These are phyloP conservation scores for Ethmia dodecea DNA, from an alignment of 2,888 invertebrate genomes.

Conservation along the genomic window DNA sequence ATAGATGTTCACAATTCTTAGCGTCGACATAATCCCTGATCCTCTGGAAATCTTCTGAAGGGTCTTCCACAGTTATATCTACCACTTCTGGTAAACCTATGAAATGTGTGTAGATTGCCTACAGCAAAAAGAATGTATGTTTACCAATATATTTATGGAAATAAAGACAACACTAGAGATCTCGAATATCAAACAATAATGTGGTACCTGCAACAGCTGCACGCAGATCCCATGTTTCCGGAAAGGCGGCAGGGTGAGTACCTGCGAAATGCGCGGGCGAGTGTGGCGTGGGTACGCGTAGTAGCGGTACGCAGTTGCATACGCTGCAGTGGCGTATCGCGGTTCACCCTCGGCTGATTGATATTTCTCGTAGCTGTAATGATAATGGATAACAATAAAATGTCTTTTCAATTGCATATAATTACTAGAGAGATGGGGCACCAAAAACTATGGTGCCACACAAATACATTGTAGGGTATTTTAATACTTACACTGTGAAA, in stretches of 20 bases:
- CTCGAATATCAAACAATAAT: background rate
- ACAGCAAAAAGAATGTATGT: conserved; percentile 12
- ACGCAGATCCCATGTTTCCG: conserved; percentile 92
- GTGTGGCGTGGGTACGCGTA: conserved; percentile 93
- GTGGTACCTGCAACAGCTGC: conserved; percentile 81
- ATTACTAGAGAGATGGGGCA: no score
- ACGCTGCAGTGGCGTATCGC: conserved; percentile 89
- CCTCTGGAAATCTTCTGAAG: conserved; percentile 92
- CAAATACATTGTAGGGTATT: background rate
- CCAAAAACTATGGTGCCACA: background rate
- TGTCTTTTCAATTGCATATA: no score
- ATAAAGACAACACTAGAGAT: no score
- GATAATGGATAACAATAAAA: no score
- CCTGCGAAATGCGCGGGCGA: conserved; percentile 94
- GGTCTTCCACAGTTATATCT: conserved; percentile 92
- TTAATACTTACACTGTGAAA: conserved; percentile 87
- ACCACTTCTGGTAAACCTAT: conserved; percentile 69
- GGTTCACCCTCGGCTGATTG: conserved; percentile 74
- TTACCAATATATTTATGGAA: no score
- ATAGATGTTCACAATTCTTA: conserved; percentile 82
- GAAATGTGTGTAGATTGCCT: conserved; percentile 77
- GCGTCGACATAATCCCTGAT: conserved; percentile 94
- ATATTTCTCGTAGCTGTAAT: conserved; percentile 84
- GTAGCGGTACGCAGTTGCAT: conserved; percentile 95
- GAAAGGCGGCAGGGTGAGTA: conserved; percentile 94